Percentiles rank a stretch among this genome's conserved stretches.
phyloP scores from a whole-genome alignment of 2,888 invertebrate genomes.

The Patella caerulea region DNA sequence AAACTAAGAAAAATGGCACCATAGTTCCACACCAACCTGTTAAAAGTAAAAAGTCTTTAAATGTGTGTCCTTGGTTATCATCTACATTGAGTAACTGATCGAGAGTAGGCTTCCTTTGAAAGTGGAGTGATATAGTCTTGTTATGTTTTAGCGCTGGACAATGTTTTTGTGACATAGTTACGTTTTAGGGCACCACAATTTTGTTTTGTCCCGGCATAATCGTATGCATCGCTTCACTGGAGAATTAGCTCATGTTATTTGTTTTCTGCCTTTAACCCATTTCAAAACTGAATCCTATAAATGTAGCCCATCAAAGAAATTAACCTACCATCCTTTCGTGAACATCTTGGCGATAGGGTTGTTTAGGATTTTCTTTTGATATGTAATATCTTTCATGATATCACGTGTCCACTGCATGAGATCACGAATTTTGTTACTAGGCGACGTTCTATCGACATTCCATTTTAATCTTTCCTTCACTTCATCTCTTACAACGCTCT shows the following conservation, averaged over 20 bases:
- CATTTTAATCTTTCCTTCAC: slow-evolving; percentile 71
- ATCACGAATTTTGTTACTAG: slow-evolving; percentile 71
- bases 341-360: slow-evolving; percentile 69
- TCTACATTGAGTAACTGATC: too few relatives aligned
- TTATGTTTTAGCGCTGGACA: too few relatives aligned
- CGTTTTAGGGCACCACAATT: too few relatives aligned
- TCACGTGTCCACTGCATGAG: slow-evolving; percentile 71
- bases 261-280: too few relatives aligned
- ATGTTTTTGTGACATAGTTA: too few relatives aligned
- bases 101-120: too few relatives aligned
- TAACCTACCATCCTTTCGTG: slow-evolving; percentile 68
- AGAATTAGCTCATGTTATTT: too few relatives aligned
- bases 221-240: neutral
- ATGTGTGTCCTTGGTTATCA: too few relatives aligned
- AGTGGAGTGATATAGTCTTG: too few relatives aligned
- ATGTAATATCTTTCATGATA: slow-evolving; percentile 70
- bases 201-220: neutral
- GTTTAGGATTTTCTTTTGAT: slow-evolving; percentile 68
- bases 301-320: neutral
- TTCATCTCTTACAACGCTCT: slow-evolving; percentile 69
- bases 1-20: slow-evolving; percentile 66
- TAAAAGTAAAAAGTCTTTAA: neutral
- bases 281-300: too few relatives aligned
- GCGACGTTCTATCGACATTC: slow-evolving; percentile 70
- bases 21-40: slow-evolving; percentile 70